Percentiles rank a stretch among this genome's conserved stretches.
These are phyloP conservation scores for Halictus ligatus DNA, from an alignment of 2,888 invertebrate genomes.

Conservation along the genomic window DNA sequence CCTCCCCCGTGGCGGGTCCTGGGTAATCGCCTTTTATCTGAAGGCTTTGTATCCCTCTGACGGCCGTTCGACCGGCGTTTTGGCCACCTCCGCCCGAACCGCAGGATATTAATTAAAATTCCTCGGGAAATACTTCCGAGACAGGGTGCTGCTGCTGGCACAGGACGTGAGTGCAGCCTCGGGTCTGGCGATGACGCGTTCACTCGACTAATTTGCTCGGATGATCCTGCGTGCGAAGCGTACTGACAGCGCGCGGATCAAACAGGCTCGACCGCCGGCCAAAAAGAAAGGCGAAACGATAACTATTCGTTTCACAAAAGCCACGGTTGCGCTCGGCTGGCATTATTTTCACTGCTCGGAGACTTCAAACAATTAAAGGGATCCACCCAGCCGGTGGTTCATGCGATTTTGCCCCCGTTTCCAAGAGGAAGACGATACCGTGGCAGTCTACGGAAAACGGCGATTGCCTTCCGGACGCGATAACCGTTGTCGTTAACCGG, in stretches of 20 bases:
- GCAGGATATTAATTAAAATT: slow-evolving; percentile 79
- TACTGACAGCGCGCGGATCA: neutral
- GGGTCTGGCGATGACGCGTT: slow-evolving; percentile 7
- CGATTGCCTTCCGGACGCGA: slow-evolving; percentile 29
- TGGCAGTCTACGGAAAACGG: slow-evolving; percentile 28
- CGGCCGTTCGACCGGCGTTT: slow-evolving; percentile 23
- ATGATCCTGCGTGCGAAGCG: neutral
- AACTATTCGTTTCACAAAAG: neutral
- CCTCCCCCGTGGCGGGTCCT: slow-evolving; percentile 27
- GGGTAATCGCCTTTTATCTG: slow-evolving; percentile 67
- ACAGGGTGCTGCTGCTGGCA: slow-evolving; percentile 4
- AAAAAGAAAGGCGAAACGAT: neutral
- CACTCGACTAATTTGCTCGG: neutral
- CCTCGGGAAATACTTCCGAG: slow-evolving; percentile 72
- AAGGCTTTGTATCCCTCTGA: slow-evolving; percentile 48
- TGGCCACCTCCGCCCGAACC: slow-evolving; percentile 50
- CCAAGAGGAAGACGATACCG: neutral
- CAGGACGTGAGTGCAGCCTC: neutral
- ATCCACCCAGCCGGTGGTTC: neutral
- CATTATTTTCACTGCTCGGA: neutral
- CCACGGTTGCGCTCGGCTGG: neutral
- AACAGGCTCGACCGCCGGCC: neutral
- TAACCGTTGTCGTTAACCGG: slow-evolving; percentile 44
- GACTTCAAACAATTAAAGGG: slow-evolving; percentile 30
- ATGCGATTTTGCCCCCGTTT: slow-evolving; percentile 29